Base-by-base conservation (phyloP, 2,797 vertebrate species). In the Tarsius wallacei region DNA sequence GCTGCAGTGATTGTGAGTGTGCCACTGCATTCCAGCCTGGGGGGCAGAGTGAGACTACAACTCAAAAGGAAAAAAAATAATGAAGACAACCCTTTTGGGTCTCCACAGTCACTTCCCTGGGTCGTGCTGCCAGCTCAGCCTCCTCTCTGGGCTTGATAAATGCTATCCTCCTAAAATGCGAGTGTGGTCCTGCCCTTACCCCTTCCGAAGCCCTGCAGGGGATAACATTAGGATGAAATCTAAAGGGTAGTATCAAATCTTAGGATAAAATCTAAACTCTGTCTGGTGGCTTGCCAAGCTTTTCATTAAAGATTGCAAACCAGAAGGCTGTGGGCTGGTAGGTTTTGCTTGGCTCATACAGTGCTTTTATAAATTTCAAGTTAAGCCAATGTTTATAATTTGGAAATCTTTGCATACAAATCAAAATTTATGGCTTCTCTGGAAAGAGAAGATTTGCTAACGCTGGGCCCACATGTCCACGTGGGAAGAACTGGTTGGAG, bases 341-440 rank as follows among this genome's bases (percentile, higher is more conserved):
- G 33, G 33, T 93, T 85, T 66, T 55, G 64, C 55, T 73, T 93
- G 91, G 80, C 81, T 86, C 16, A 19, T n/a, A 55, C 9, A 47
- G 24, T 51, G 19, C 49, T 51, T 96, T 85, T 68, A 51, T 80
- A 80, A 73, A 66, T 90, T 80, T 90, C 74, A 73, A 90, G 57
- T 13, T 71, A 66, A 86, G 57, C 51, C 73, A 53, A 12, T 57
- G 36, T 90, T 84, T 49, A 81, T 68, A 71, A 74, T 87, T 90
- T 59, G 66, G 24, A 42, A 90, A 74, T 42, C 16, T 26, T 63
- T 51, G 21, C n/a, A 59, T 93, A 53, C 22, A 53, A 53, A 68
- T 22, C 10, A 42, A 74, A 90, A 42, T 0, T 2, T 74, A 57
- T 36, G 64, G 31, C 49, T 93, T 90, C 66, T 86, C 51, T 96